Base-by-base conservation (phyloP, 2,888 invertebrate genomes). In the Spodoptera exigua region DNA sequence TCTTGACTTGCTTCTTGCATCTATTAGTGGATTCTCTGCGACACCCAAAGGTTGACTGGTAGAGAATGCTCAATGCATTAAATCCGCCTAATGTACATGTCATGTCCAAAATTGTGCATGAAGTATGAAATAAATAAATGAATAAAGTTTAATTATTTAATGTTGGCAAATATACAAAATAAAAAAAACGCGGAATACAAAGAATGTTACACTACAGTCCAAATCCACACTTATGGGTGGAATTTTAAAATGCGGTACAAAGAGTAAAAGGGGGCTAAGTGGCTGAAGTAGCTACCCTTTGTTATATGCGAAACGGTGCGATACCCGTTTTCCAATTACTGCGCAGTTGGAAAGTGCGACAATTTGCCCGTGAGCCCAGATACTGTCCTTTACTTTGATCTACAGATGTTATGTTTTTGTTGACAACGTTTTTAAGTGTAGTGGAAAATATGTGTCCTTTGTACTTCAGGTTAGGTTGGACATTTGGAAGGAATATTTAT, bases 331-430 rank as follows among this genome's bases (percentile, higher is more conserved):
- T 83, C 27, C 27, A 27, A 27, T 27, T 27, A 27, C 80, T 82
- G 81, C 74, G 81, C 89, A 89, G 90, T 90, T 90, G 88, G 84
- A 79, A 86, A 87, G 85, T 80, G 85, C 66, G 83, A 77, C 82
- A 86, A 89, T 86, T 84, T 85, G 87, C 80, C 84, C 82, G 86
- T 83, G 65, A 84, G 79, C 69, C 69, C 67, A 83, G 83, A 87
- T 83, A 87, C 79, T 80, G 85, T 78, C 83, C 78, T 65, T 76
- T 74, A 74, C 85, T 86, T 86, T 86, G 84, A 84, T 84, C 76
- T 79, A 46, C 51, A 40, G 74, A 67, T 63, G 61, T 35, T 60
- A 54, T 52, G 48, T 61, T 74, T 70, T 72, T 60, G 61, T 68
- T 73, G 47, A 49, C 53, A 49, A 61, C 57, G 51, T 45, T 62